Evolutionary conservation across 2,113 vertebrate genomes (phyloP).

Genomic region (Lamprotornis superbus): DNA sequence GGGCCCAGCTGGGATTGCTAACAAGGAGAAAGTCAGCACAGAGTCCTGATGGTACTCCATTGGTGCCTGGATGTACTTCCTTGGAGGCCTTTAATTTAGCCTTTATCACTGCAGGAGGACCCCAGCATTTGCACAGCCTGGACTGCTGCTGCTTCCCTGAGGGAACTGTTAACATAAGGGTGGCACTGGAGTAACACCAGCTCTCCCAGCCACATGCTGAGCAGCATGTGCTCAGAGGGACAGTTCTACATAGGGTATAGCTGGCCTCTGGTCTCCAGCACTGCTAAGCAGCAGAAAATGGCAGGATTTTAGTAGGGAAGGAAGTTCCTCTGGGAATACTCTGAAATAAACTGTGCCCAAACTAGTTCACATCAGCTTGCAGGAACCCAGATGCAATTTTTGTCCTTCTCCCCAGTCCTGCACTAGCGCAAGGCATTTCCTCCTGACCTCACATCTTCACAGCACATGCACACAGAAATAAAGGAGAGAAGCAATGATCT

Average conservation of each 20-base stretch:
- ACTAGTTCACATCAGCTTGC: neutral
- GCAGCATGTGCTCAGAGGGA: neutral
- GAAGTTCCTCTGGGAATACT: neutral
- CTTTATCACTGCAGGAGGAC: neutral
- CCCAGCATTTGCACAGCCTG: neutral
- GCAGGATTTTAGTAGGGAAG: neutral
- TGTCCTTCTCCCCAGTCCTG: neutral
- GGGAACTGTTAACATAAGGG: neutral
- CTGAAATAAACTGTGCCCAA: neutral
- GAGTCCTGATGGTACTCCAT: neutral
- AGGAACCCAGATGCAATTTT: neutral
- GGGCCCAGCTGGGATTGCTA: neutral
- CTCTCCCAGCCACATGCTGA: neutral
- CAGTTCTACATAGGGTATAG: too few species aligned
- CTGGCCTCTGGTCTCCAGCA: neutral
- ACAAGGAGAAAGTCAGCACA: neutral
- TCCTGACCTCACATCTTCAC: neutral
- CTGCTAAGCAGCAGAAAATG: neutral
- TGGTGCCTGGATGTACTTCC: neutral
- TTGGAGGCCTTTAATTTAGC: neutral
- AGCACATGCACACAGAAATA: neutral
- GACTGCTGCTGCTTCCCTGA: neutral
- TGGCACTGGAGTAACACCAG: neutral
- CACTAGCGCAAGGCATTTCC: neutral
- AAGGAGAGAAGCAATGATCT: neutral